These are phyloP conservation scores for Remorina albescens DNA, from an alignment of 2,797 vertebrate species.

Conservation along the genomic window DNA sequence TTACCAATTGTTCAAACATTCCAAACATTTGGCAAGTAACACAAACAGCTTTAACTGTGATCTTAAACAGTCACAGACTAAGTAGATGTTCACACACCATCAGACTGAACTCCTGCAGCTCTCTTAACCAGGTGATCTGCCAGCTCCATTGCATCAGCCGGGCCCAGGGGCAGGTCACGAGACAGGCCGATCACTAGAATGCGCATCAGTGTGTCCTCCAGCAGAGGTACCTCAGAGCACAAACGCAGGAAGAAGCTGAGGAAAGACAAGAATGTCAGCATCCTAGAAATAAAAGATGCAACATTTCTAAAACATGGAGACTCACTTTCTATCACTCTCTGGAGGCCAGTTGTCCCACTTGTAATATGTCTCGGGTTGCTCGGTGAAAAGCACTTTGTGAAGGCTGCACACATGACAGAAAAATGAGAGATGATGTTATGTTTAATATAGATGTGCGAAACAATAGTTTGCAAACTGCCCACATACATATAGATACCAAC, in stretches of 20 bases:
- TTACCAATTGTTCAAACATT: constrained; percentile 59
- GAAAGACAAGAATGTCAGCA: not conserved
- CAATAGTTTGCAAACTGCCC: not conserved
- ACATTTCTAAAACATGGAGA: not conserved
- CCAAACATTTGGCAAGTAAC: constrained; percentile 6
- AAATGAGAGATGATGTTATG: not conserved
- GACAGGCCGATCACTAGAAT: constrained; percentile 97
- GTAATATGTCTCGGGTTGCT: constrained; percentile 99
- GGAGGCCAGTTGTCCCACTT: constrained; percentile 99
- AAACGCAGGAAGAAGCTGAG: constrained; percentile 97
- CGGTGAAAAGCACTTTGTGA: constrained; percentile 98
- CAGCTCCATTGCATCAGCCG: constrained; percentile 97
- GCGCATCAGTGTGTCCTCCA: constrained; percentile 98
- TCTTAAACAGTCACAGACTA: constrained; percentile 24
- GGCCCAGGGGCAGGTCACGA: constrained; percentile 94
- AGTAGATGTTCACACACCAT: constrained; percentile 82
- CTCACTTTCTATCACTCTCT: constrained; percentile 98
- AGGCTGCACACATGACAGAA: constrained; percentile 83
- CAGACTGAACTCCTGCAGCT: constrained; percentile 94
- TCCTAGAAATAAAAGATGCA: not conserved
- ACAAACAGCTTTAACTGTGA: constrained; percentile 35
- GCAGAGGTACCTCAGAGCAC: constrained; percentile 96
- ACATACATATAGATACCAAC: constrained; percentile 72
- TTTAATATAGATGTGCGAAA: not conserved
- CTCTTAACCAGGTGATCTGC: constrained; percentile 98